phyloP scores from a whole-genome alignment of 30 jellyfish, hydroid and myxozoan species.

The Clytia hemisphaerica region DNA sequence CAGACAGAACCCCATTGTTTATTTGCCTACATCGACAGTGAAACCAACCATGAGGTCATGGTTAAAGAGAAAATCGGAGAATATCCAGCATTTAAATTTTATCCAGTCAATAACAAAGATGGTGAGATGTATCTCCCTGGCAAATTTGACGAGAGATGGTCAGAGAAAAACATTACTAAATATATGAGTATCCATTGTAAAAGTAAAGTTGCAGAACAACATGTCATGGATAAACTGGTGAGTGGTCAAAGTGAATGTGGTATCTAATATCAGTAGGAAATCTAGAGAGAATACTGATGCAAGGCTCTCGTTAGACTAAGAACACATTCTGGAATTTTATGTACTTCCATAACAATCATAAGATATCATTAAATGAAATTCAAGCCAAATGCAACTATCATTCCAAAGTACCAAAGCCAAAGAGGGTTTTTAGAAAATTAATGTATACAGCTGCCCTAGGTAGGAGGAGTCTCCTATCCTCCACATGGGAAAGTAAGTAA shows the following conservation, averaged over 20 bases:
- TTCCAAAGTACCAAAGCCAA: too few species aligned
- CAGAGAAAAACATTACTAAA: slow-evolving; percentile 66
- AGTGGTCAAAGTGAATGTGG: slow-evolving; percentile 10
- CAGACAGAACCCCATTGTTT: slow-evolving; percentile 83
- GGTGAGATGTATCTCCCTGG: slow-evolving; percentile 85
- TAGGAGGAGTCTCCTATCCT: too few species aligned
- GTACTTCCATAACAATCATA: too few species aligned
- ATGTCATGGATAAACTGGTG: slow-evolving; percentile 73
- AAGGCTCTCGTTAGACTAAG: not conserved
- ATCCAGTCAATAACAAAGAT: slow-evolving; percentile 68
- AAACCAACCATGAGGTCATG: slow-evolving; percentile 50
- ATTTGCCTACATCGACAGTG: slow-evolving; percentile 72
- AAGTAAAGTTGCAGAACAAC: slow-evolving; percentile 48
- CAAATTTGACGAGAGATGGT: slow-evolving; percentile 95
- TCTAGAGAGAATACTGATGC: not conserved
- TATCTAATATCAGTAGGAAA: not conserved
- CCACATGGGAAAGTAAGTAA: too few species aligned
- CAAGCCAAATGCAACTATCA: too few species aligned
- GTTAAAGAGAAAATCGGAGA: slow-evolving; percentile 65
- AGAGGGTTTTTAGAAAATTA: too few species aligned
- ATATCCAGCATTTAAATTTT: slow-evolving; percentile 78
- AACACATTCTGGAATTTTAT: too few species aligned
- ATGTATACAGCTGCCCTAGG: too few species aligned
- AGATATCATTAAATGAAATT: too few species aligned
- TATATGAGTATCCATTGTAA: slow-evolving; percentile 66